Evolutionary conservation across 2,113 vertebrate genomes (phyloP), one percentile per base, ranked within the genome.

Genomic region (Pavo muticus): DNA sequence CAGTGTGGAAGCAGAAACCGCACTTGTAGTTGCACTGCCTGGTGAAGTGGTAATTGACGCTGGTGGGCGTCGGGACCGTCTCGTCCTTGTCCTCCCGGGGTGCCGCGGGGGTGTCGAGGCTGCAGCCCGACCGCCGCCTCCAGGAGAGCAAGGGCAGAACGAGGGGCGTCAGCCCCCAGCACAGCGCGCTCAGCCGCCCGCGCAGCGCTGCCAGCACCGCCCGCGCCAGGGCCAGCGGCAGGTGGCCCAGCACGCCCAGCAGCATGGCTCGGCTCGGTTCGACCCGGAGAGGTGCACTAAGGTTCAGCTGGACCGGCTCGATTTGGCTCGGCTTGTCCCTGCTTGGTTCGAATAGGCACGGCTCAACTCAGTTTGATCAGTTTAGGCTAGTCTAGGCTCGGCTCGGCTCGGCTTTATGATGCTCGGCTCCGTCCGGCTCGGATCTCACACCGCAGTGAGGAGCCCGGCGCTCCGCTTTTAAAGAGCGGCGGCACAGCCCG

Each of bases 1-100:
- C 99, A 0, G 99, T 99, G 97, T 99, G 99, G 95, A 99, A 99
- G 93, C 99, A 99, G 97, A 99, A 99, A 5, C 99, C 99, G 17
- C 99, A 99, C 78, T 98, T 99, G 76, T 99, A 99, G 86, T 99
- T 99, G 90, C 99, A 99, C 82, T 98, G 98, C 11, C 99, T 98
- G 0, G 98, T 99, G 88, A 99, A 99, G 91, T 99, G 99, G 59
- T 99, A 99, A 90, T 99, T 99, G 75, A 99, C 99, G 7, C 99
- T 99, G 16, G 96, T 98, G 15, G 99, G 99, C 4, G 60, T 90
- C 39, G 56, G 84, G 45, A 48, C 1, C 12, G 2, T 10, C 1
- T 57, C 56, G 18, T 54, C 45, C 54, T 16, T 7, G 12, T 42
- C 0, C 29, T 88, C 44, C 57, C 3, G 69, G 5, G 23, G 21